These are phyloP conservation scores for Nomada fucata DNA, from an alignment of 2,888 invertebrate species.

Conservation along the genomic window DNA sequence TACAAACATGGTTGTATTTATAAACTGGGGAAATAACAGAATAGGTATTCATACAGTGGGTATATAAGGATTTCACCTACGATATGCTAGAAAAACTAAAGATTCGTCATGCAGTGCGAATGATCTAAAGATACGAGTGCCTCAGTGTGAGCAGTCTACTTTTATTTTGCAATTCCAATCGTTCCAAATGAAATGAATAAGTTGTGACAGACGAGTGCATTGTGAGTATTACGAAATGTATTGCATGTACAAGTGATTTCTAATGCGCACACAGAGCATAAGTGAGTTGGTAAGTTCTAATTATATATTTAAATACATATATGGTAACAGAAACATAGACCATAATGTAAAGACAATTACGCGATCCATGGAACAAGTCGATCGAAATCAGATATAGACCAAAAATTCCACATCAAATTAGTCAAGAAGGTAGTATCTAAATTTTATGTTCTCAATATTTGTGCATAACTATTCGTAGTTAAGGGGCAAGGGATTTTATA, in stretches of 20 bases:
- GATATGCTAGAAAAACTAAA: conserved; percentile 24
- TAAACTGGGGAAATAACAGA: conserved; percentile 3
- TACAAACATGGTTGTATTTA: conserved; percentile 18
- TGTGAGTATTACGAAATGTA: conserved; percentile 8
- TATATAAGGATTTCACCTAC: conserved; percentile 4
- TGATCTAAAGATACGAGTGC: conserved; percentile 23
- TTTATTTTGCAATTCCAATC: conserved; percentile 20
- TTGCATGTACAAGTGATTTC: conserved; percentile 4
- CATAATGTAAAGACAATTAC: neutral
- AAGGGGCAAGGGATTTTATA: too few relatives aligned
- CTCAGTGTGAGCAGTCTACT: conserved; percentile 25
- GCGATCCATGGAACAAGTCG: neutral
- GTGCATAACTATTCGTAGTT: too few relatives aligned
- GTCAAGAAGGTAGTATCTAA: neutral
- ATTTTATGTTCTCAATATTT: too few relatives aligned
- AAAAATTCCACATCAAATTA: conserved; percentile 37
- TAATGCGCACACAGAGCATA: conserved; percentile 20
- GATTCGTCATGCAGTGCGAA: conserved; percentile 32
- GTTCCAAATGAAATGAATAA: conserved; percentile 24
- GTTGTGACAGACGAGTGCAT: neutral
- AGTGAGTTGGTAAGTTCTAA: conserved; percentile 10
- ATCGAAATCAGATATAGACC: neutral
- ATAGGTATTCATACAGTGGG: neutral
- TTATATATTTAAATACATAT: conserved; percentile 2
- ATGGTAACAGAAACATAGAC: neutral